Percentiles rank a stretch among this genome's conserved stretches.
These are phyloP conservation scores for Lordiphosa fenestrarum DNA, from an alignment of 2,888 invertebrate genomes.

Conservation along the genomic window DNA sequence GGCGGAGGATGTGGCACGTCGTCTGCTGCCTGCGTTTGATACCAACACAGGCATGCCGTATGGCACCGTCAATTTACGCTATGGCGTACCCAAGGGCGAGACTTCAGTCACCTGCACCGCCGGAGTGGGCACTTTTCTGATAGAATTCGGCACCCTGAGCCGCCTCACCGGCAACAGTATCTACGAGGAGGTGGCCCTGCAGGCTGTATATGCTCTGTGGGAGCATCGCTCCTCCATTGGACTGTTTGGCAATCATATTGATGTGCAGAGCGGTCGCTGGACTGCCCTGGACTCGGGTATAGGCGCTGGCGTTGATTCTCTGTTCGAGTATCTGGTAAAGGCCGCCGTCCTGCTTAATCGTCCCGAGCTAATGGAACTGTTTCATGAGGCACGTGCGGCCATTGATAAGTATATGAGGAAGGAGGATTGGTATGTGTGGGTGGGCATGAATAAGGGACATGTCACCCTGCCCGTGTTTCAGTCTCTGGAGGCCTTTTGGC, in stretches of 20 bases:
- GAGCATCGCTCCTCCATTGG: slow-evolving; percentile 92
- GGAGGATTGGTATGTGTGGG: slow-evolving; percentile 99
- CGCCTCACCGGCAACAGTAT: slow-evolving; percentile 95
- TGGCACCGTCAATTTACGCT: slow-evolving; percentile 95
- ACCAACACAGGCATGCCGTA: slow-evolving; percentile 98
- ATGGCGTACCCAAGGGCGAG: slow-evolving; percentile 96
- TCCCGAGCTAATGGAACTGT: slow-evolving; percentile 95
- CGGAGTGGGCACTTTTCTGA: slow-evolving; percentile 97
- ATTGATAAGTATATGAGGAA: slow-evolving; percentile 93
- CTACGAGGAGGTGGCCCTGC: slow-evolving; percentile 96
- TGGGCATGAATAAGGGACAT: slow-evolving; percentile 96
- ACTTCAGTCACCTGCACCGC: slow-evolving; percentile 99
- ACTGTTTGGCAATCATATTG: slow-evolving; percentile 97
- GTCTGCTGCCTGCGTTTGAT: slow-evolving; percentile 94
- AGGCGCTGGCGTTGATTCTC: slow-evolving; percentile 97
- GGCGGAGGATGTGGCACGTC: slow-evolving; percentile 96
- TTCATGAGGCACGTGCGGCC: slow-evolving; percentile 87
- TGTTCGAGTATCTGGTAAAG: slow-evolving; percentile 99
- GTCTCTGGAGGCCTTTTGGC: slow-evolving; percentile 99
- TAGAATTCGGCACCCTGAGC: slow-evolving; percentile 97
- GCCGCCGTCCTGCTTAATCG: slow-evolving; percentile 94
- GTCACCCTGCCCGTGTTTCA: slow-evolving; percentile 99
- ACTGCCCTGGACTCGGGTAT: slow-evolving; percentile 99
- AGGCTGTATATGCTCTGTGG: slow-evolving; percentile 94
- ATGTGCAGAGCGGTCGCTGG: slow-evolving; percentile 96